phyloP scores from a whole-genome alignment of 2,113 vertebrate species.

The Sebastes fasciatus region DNA sequence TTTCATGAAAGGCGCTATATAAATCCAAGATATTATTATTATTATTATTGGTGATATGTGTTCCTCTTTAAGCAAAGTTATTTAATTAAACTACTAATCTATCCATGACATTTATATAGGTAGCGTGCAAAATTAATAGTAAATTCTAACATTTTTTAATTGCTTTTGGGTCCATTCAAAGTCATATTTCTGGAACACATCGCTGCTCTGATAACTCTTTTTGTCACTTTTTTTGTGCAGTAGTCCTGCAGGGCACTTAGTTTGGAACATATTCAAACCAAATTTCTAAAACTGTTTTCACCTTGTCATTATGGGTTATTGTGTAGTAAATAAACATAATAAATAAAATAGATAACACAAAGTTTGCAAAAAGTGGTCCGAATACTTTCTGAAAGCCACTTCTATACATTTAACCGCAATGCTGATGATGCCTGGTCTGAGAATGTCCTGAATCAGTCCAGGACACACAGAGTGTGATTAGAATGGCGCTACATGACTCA shows the following conservation, averaged over 20 bases:
- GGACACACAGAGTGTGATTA: neutral
- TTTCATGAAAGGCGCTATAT: too few relatives aligned
- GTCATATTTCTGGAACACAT: constrained; percentile 25
- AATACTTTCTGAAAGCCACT: neutral
- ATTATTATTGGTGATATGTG: constrained; percentile 41
- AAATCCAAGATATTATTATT: too few relatives aligned
- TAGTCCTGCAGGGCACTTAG: neutral
- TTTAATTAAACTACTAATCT: constrained; percentile 60
- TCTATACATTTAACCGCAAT: neutral
- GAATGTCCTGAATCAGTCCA: constrained; percentile 21
- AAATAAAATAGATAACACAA: neutral
- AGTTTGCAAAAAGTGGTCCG: neutral
- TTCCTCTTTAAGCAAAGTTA: neutral
- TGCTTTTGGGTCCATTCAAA: constrained; percentile 15
- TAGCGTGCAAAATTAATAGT: neutral
- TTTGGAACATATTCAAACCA: neutral
- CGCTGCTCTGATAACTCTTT: neutral
- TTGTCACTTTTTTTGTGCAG: neutral
- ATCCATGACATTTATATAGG: constrained; percentile 31
- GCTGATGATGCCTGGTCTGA: constrained; percentile 4
- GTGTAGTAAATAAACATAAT: neutral
- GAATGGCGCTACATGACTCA: constrained; percentile 49
- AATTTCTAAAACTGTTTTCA: neutral
- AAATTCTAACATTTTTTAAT: neutral
- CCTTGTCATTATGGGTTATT: neutral